Base-by-base conservation (phyloP, 2,888 invertebrate species). In the Callyntrura sp. region DNA sequence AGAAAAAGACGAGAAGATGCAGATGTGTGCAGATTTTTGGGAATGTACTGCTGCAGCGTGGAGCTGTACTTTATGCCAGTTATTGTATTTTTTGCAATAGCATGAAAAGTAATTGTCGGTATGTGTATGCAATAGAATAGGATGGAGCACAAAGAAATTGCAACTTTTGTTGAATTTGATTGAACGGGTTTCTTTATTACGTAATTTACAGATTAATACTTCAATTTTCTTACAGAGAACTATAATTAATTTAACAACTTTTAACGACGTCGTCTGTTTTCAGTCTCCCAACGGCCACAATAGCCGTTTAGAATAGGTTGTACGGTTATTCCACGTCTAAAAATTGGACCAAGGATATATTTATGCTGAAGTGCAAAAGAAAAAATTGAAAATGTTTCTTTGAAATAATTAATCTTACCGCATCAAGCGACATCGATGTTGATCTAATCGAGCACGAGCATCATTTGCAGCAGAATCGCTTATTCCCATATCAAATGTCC, bases 341-440 rank as follows among this genome's bases (percentile, higher is more conserved):
- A 60, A 73, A 23, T 87, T 8, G 6, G 6, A 35, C 35, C n/a
- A n/a, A 35, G 23, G 11, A 17, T 57, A 57, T 35, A 35, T 35
- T 35, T 35, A 25, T 45, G 20, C 8, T 35, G 23, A 48, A 25
- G 28, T n/a, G 68, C 62, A 45, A 57, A n/a, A n/a, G n/a, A n/a
- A n/a, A n/a, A n/a, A 35, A 14, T 70, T 55, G n/a, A 9, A 65
- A 60, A 65, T 28, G 28, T n/a, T n/a, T n/a, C 6, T 35, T 35
- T 35, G 35, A 35, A 6, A 35, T 35, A 35, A 35, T n/a, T 23
- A 73, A 35, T 43, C n/a, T 45, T 86, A 91, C 91, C 90, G 70
- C 12, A 96, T 95, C 96, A 97, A 96, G 70, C 97, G 95, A 94
- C 97, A 98, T 17, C 97, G 96, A 88, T 95, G 95, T 94, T 97